Base-by-base conservation (phyloP, 2,888 invertebrate genomes). In the Allophyes oxyacanthae region DNA sequence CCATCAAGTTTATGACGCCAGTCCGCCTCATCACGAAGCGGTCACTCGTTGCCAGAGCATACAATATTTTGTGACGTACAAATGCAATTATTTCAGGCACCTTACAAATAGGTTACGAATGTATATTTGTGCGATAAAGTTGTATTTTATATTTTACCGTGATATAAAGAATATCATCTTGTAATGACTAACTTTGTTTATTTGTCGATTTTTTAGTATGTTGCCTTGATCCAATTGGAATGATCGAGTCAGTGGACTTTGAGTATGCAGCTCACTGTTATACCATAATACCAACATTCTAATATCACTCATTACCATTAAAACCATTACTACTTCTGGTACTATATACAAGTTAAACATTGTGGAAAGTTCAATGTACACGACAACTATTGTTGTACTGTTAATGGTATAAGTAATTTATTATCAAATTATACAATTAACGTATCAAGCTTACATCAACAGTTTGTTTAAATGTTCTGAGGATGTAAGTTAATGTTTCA, bases 401-500 rank as follows among this genome's bases (percentile, higher is more conserved):
- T 72, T 69, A 64, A 53, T 74, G 63, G 59, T 67, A 68, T 50
- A 62, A 64, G 55, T 64, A 65, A 48, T 70, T 67, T 64, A 61
- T 51, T 50, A 70, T 69, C 49, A 73, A 75, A 72, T 69, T 58
- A 68, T 55, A 72, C 36, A 60, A 53, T 46, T 40, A 68, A 61
- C 32, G 64, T 69, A 8, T 69, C 66, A 86, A 86, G 78, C 83
- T 84, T 84, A 86, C 81, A 84, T 77, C 77, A 62, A 81, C 80
- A 85, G 84, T 77, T 76, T 73, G 70, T 72, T 86, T 86, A 87
- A 89, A 83, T 86, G 91, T 92, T 91, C 91, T 89, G 91, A 91
- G 90, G 92, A 88, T 88, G 83, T 75, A 70, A 70, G 58, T 60
- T 44, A 59, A 67, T 79, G 75, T 77, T 62, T 74, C 63, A 69